Conservation (phyloP, 2,888 invertebrate genomes). For the Chesias legatella region DNA sequence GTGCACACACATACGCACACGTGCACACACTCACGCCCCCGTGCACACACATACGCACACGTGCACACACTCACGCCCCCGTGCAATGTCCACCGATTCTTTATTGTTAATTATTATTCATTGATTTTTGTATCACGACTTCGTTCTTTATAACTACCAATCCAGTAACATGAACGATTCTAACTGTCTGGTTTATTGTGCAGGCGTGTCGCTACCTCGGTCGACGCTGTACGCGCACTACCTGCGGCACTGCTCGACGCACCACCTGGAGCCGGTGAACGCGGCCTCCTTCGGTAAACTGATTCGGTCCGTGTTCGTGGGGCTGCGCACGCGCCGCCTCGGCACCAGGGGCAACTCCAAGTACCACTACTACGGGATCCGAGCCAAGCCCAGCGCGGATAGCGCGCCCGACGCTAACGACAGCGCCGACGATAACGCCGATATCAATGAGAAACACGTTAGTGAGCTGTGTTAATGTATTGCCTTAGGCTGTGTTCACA, state of each 20-base stretch:
- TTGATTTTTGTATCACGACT: too few species aligned
- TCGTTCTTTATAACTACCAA: too few species aligned
- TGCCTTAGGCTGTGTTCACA: too few species aligned
- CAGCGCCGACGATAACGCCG: constrained; percentile 31
- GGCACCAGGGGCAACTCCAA: constrained; percentile 99
- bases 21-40: background rate
- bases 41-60: too few species aligned
- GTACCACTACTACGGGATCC: constrained; percentile 99
- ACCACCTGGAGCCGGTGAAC: constrained; percentile 98
- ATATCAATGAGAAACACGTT: constrained; percentile 48
- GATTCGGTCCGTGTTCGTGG: constrained; percentile 98
- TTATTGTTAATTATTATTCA: too few species aligned
- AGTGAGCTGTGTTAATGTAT: constrained; percentile 5
- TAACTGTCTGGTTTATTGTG: background rate
- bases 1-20: too few species aligned
- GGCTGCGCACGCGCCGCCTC: constrained; percentile 95
- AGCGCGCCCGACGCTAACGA: constrained; percentile 18
- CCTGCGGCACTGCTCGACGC: constrained; percentile 94
- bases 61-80: too few species aligned
- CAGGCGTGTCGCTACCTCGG: constrained; percentile 92
- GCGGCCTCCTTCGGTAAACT: constrained; percentile 99
- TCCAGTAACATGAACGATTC: too few species aligned
- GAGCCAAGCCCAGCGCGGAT: constrained; percentile 85
- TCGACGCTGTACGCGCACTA: constrained; percentile 99
- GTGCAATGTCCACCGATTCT: too few species aligned